Base-by-base conservation (phyloP, 2,113 vertebrate species). In the Muntiacus muntjak region DNA sequence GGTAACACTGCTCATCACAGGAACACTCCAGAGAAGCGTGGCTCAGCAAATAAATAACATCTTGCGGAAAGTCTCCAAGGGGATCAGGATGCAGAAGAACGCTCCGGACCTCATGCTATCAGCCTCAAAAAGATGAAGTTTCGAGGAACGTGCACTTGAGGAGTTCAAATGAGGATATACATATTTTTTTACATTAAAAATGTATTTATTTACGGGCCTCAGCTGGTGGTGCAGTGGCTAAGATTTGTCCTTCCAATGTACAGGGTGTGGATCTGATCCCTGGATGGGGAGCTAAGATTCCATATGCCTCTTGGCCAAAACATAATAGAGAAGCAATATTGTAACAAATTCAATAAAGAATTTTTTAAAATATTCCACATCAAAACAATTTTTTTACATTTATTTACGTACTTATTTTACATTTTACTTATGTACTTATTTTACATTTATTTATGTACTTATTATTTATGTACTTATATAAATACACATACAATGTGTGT, bases 341-440 rank as follows among this genome's bases (percentile, higher is more conserved):
- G 62, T n/a, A 4, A 64, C 62, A 64, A 14, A 54, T 54, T 54
- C 6, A 1, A 54, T 54, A 54, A 54, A 54, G 16, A 19, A 54
- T 4, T n/a, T 19, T 33, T 17, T 1, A 0, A 7, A 64, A 64
- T 64, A 33, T n/a, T 64, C 1, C 15, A n/a, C 62, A n/a, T 17
- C 52, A 54, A 28, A 60, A 60, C 8, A n/a, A 17, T 4, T 9
- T 17, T 67, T 67, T 67, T 1, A 19, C 33, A 67, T 67, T 33
- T n/a, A n/a, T 64, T n/a, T 67, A 19, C n/a, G 16, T 10, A n/a
- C 33, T n/a, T 67, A 67, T 19, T 40, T 40, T 40, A 40, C 40
- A 40, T 40, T 40, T 40, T 40, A 40, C 40, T 40, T 40, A 40
- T 40, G 40, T 40, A 40, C 40, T 40, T 40, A 40, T 67, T 67